Evolutionary conservation across 2,113 vertebrate genomes (phyloP).

Genomic region (Phodopus roborovskii): DNA sequence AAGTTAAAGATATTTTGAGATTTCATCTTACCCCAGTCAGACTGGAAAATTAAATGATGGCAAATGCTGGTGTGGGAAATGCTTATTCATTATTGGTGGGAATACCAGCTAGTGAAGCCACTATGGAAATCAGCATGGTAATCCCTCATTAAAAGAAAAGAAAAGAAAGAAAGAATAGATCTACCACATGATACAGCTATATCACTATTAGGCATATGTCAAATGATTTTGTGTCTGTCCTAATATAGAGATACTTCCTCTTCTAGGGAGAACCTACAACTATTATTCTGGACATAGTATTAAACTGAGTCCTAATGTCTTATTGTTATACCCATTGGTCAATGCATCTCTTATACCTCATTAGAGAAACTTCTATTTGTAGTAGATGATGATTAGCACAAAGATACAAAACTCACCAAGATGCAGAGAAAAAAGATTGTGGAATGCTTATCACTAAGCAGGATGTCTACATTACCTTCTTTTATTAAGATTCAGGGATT

Average conservation of each 20-base stretch:
- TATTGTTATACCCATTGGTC: neutral
- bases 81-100: neutral
- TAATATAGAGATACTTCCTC: neutral
- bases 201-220: neutral
- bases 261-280: neutral
- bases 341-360: neutral
- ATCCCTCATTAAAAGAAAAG: neutral
- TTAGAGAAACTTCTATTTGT: neutral
- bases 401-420: neutral
- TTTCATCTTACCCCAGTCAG: neutral
- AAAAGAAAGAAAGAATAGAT: neutral
- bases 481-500: neutral
- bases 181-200: neutral
- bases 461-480: neutral
- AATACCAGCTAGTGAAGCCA: neutral
- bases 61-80: neutral
- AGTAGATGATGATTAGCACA: neutral
- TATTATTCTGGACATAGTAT: neutral
- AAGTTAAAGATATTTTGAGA: neutral
- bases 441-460: neutral
- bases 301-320: neutral
- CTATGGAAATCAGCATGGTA: neutral
- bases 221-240: neutral
- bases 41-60: neutral
- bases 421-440: neutral